Evolutionary conservation across 2,888 invertebrate species (phyloP), one percentile per base, ranked within the genome.

Genomic region (Drosophila crucigera): DNA sequence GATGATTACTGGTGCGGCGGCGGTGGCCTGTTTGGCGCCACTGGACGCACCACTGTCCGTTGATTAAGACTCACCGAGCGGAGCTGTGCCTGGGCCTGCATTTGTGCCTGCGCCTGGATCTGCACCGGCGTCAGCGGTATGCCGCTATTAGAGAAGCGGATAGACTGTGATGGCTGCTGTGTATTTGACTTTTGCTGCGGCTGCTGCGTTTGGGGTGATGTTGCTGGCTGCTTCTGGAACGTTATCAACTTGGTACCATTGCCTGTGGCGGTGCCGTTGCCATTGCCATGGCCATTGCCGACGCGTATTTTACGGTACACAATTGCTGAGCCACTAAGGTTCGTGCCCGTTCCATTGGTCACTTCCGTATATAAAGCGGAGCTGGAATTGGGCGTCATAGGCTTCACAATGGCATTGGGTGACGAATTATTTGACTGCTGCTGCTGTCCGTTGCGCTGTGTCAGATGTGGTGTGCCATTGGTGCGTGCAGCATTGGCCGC

Each of bases 231-330:
- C 9, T 67, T 76, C 19, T 63, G 56, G 3, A 76, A 25, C 4
- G 65, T 37, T 22, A 83, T 52, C 3, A 74, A 30, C 37, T 80
- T 80, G 6, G 71, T 35, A n/a, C 50, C 63, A 7, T 70, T 43
- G 25, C 41, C 62, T 5, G 71, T 37, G 22, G 43, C 60, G 7
- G 63, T 43, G 22, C 43, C 62, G 25, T 16, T 66, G 25, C 69
- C 70, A 53, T 9, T 31, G 31, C 31, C 70, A 53, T 9, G 9
- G 31, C 31, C 30, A 30, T 72, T 90, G 53, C 39, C 74, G 0
- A 87, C 47, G 0, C 78, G 89, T 9, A 85, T 66, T 9, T 84
- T 76, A 0, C 72, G 75, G 10, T 69, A 60, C 30, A 72, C 19
- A 7, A 61, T 53, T 49, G 52, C 25, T n/a, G 49, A 6, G 33